phyloP scores from a whole-genome alignment of 1,140 invertebrate species.

The Watersipora subatra region DNA sequence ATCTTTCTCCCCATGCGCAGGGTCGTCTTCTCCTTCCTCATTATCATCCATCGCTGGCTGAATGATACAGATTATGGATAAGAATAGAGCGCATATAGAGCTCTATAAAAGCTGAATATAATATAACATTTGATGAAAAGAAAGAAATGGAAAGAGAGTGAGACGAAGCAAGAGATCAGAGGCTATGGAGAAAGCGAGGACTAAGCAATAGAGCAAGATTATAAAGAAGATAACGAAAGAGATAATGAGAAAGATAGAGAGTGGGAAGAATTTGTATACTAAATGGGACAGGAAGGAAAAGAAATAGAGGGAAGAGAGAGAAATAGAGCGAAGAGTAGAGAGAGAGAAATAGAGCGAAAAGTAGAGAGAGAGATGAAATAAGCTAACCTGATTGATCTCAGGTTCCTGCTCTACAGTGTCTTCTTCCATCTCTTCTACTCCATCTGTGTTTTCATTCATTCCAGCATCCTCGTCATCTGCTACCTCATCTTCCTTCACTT shows the following conservation, averaged over 20 bases:
- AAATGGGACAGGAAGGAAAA: too few species aligned
- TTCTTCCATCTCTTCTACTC: slow-evolving; percentile 31
- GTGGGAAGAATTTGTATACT: too few species aligned
- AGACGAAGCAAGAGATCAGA: not conserved
- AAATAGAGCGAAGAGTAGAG: not conserved
- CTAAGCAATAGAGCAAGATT: not conserved
- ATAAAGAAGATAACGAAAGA: not conserved
- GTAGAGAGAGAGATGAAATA: not conserved
- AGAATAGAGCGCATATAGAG: too few species aligned
- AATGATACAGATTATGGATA: too few species aligned
- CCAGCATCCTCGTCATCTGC: slow-evolving; percentile 17
- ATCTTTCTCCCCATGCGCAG: too few species aligned
- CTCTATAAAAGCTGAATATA: too few species aligned
- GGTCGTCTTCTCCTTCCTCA: too few species aligned
- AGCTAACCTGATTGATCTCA: too few species aligned
- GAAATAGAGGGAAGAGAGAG: too few species aligned
- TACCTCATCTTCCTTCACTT: slow-evolving; percentile 15
- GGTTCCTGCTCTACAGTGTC: slow-evolving; percentile 37
- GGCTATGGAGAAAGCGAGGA: not conserved
- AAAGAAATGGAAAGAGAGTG: not conserved
- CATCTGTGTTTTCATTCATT: slow-evolving; percentile 17
- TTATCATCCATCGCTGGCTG: too few species aligned
- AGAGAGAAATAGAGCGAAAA: not conserved
- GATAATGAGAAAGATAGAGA: not conserved
- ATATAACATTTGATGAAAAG: not conserved